These are phyloP conservation scores for Zapus hudsonius DNA, from an alignment of 2,113 vertebrate genomes.

Conservation along the genomic window DNA sequence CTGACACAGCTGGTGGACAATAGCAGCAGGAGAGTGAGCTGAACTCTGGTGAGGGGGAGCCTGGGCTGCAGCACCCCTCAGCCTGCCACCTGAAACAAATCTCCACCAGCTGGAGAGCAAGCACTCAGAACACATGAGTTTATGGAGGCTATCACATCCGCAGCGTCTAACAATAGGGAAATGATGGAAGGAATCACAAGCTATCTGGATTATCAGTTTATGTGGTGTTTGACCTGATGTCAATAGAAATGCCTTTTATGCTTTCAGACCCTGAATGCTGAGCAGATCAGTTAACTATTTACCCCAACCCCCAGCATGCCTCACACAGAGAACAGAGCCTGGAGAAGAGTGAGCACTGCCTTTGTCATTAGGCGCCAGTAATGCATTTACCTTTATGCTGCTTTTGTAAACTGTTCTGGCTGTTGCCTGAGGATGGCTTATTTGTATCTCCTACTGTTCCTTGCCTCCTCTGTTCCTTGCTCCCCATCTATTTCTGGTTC, in stretches of 20 bases:
- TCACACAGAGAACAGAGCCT: not conserved
- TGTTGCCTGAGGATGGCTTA: not conserved
- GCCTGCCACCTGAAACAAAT: no score
- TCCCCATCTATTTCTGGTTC: not conserved
- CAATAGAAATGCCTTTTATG: not conserved
- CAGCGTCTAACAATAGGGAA: not conserved
- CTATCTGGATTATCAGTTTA: not conserved
- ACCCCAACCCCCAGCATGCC: no score
- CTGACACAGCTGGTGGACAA: no score
- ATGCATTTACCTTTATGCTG: not conserved
- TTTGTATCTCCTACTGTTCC: not conserved
- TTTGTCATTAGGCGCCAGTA: not conserved
- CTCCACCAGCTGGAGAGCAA: no score
- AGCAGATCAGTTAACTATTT: not conserved
- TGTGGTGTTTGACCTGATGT: not conserved
- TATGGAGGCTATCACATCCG: no score
- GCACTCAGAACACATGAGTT: no score
- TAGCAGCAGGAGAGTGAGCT: no score
- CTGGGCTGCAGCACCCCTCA: no score
- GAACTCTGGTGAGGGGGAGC: no score
- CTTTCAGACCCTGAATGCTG: not conserved
- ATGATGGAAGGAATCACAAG: not conserved
- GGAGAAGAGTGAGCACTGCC: not conserved
- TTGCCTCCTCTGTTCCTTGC: not conserved
- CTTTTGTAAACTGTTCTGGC: not conserved